phyloP scores from a whole-genome alignment of 2,113 vertebrate genomes.

The Peucedramus taeniatus region DNA sequence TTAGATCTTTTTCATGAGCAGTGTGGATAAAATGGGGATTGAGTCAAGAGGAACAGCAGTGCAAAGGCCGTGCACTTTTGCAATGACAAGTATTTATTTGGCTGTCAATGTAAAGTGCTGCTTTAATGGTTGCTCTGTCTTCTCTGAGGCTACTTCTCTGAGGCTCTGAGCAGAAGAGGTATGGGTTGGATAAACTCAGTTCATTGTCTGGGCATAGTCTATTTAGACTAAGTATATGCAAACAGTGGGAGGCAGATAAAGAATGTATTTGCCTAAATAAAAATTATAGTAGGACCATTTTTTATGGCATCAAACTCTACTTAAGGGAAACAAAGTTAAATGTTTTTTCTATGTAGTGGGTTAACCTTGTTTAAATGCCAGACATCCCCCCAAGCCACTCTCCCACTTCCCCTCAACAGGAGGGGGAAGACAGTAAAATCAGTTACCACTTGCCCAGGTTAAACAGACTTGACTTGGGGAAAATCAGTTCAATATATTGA shows the following conservation, averaged over 20 bases:
- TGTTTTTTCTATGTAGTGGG: not conserved
- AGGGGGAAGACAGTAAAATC: not conserved
- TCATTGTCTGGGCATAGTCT: not conserved
- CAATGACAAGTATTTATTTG: not conserved
- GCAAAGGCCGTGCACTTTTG: not conserved
- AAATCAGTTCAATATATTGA: not conserved
- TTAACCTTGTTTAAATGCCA: not conserved
- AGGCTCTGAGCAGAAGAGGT: not conserved
- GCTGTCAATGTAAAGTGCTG: not conserved
- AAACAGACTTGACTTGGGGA: not conserved
- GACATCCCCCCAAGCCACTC: not conserved
- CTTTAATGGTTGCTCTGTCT: not conserved
- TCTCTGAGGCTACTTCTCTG: not conserved
- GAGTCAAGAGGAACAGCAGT: not conserved
- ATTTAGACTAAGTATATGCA: not conserved
- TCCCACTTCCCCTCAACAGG: not conserved
- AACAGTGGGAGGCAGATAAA: not conserved
- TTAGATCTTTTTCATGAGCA: not conserved
- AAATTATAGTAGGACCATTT: not conserved
- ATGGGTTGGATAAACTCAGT: not conserved
- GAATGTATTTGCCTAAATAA: not conserved
- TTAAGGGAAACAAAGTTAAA: not conserved
- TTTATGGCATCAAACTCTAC: not conserved
- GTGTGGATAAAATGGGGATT: not conserved
- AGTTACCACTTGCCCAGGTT: not conserved